phyloP scores from a whole-genome alignment of 2,888 invertebrate genomes.

The Campoletis raptor region DNA sequence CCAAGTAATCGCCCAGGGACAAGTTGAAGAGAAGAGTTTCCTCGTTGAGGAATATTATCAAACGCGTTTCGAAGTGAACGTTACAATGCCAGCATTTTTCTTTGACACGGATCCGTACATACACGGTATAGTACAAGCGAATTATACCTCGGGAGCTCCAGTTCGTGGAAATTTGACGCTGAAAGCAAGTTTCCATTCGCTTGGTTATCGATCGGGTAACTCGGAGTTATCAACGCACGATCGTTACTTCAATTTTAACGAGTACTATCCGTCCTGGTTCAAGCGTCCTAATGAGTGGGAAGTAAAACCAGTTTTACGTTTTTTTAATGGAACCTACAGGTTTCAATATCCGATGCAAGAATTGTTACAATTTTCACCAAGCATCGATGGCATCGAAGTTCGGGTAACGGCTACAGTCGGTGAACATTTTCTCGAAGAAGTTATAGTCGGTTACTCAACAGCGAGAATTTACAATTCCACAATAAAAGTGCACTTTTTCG shows the following conservation, averaged over 20 bases:
- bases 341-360: conserved; percentile 95
- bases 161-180: conserved; percentile 95
- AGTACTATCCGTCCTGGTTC: conserved; percentile 93
- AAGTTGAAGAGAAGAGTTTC: conserved; percentile 94
- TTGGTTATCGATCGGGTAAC: conserved; percentile 82
- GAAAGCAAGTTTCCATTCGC: conserved; percentile 91
- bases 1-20: conserved; percentile 94
- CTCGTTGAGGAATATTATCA: conserved; percentile 98
- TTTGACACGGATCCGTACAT: conserved; percentile 94
- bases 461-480: conserved; percentile 96
- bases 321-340: conserved; percentile 92
- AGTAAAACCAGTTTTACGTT: conserved; percentile 90
- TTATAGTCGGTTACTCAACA: conserved; percentile 94
- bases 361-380: conserved; percentile 88
- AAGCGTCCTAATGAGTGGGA: conserved; percentile 87
- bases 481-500: conserved; percentile 93
- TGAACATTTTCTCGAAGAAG: conserved; percentile 93
- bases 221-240: conserved; percentile 86
- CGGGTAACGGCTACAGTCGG: conserved; percentile 94
- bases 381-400: conserved; percentile 92
- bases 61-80: conserved; percentile 97
- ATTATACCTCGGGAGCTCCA: conserved; percentile 97
- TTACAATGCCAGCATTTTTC: conserved; percentile 98
- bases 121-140: conserved; percentile 95
- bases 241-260: conserved; percentile 92